phyloP scores from a whole-genome alignment of 2,797 vertebrate species.

The Smutsia temminckii region DNA sequence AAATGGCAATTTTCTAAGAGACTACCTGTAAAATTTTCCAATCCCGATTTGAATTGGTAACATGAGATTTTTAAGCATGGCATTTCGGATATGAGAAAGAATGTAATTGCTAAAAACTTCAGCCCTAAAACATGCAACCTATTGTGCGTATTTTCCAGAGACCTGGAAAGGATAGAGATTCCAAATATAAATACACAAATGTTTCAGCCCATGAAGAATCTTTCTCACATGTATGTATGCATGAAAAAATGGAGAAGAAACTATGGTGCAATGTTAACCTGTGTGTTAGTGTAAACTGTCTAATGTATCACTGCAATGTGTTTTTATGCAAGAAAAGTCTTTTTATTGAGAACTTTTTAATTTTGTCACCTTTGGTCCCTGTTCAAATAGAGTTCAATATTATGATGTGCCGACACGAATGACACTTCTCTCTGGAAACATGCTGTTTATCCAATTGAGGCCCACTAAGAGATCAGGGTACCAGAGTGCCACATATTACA shows the following conservation, averaged over 20 bases:
- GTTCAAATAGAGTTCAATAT: conserved; percentile 80
- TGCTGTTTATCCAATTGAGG: conserved; percentile 79
- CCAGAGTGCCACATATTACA: conserved; percentile 78
- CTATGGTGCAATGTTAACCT: conserved; percentile 17
- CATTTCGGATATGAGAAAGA: not conserved
- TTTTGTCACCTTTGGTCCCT: conserved; percentile 80
- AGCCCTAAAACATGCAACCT: not conserved
- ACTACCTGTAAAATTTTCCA: not conserved
- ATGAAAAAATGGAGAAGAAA: conserved; percentile 42
- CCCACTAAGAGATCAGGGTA: conserved; percentile 75
- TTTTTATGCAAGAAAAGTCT: conserved; percentile 72
- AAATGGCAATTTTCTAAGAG: not conserved
- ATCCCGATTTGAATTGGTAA: not conserved
- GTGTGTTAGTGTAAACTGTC: conserved; percentile 50
- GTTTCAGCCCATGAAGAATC: conserved; percentile 89
- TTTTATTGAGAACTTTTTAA: conserved; percentile 79
- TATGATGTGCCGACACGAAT: conserved; percentile 72
- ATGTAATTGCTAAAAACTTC: not conserved
- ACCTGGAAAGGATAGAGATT: conserved; percentile 89
- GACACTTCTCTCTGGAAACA: conserved; percentile 77
- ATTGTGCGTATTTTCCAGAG: conserved; percentile 81
- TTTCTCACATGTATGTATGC: conserved; percentile 88
- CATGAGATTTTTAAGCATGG: not conserved
- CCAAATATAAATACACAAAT: conserved; percentile 87
- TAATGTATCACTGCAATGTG: conserved; percentile 65